Evolutionary conservation across 2,113 vertebrate genomes (phyloP), one percentile per base, ranked within the genome.

Genomic region (Pseudorhombus dupliciocellatus): DNA sequence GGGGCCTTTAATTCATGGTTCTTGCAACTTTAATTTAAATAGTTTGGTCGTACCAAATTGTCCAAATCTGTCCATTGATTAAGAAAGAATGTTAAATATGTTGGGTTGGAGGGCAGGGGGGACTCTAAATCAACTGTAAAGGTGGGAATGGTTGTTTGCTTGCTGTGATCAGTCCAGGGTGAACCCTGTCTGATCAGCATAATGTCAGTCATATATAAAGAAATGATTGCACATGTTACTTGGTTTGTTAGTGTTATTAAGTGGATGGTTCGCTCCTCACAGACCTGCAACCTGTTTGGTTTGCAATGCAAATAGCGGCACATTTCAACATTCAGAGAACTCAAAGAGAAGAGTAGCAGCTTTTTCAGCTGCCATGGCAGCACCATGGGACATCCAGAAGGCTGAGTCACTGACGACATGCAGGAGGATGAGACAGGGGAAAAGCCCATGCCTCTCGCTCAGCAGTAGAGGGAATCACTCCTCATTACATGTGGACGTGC

Each of bases 381-480:
- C 55, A 44, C 71, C 59, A 65, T 6, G 53, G 61, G 63, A 14
- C 70, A 79, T 67, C 75, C 67, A 75, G 40, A 60, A 20, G 69
- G 34, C 72, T 83, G 84, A 87, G 67, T 88, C 87, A 88, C 50
- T 46, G 74, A 79, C 68, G 74, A 73, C 8, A 59, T 42, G 59
- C 76, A 83, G 78, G 50, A 69, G 48, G 66, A 80, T 54, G 54
- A 73, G 68, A 82, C 76, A 55, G 67, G 73, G 83, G 88, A 72
- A 60, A 84, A 85, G 79, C 85, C 87, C 81, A 10, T 75, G 53
- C 31, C 46, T 57, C 62, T 64, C 56, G 22, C 54, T 72, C 60
- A 42, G 71, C 42, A 57, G 70, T 14, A 3, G 58, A 61, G 70
- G 73, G 78, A 70, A 79, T 83, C 68, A 80, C 76, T 83, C 80